phyloP scores from a whole-genome alignment of 2,797 vertebrate species.

The Pteronotus mesoamericanus region DNA sequence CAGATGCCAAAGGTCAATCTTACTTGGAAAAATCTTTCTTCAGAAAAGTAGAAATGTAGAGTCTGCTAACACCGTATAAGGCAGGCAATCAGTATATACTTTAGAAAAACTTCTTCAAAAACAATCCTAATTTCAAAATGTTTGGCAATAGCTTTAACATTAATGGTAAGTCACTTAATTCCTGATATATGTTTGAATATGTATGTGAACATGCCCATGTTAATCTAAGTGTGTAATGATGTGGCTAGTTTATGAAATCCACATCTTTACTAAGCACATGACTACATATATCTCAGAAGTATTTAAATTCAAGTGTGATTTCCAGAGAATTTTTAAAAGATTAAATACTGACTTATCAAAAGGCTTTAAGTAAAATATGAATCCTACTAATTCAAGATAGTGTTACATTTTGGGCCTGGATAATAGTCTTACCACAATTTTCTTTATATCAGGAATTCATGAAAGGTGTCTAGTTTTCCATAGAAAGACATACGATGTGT shows the following conservation, averaged over 20 bases:
- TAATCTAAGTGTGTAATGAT: background rate
- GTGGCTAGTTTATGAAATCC: background rate
- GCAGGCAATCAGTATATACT: background rate
- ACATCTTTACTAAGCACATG: background rate
- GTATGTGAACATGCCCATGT: background rate
- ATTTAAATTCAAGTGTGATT: slow-evolving; percentile 29
- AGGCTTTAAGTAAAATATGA: background rate
- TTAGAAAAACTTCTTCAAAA: background rate
- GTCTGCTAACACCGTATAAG: background rate
- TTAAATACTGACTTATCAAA: background rate
- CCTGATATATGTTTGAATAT: background rate
- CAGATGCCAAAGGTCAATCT: slow-evolving; percentile 56
- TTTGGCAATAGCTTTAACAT: background rate
- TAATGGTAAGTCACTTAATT: background rate
- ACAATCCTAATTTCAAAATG: background rate
- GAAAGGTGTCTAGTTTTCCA: background rate
- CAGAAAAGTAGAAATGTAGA: slow-evolving; percentile 29
- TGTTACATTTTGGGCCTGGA: background rate
- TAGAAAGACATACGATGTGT: background rate
- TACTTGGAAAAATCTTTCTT: slow-evolving; percentile 46
- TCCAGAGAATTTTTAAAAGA: background rate
- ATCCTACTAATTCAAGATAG: background rate
- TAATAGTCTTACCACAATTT: background rate
- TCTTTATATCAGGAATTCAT: background rate
- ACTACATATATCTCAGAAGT: background rate